These are phyloP conservation scores for Cynopterus sphinx DNA, from an alignment of 2,797 vertebrate genomes.

Conservation along the genomic window DNA sequence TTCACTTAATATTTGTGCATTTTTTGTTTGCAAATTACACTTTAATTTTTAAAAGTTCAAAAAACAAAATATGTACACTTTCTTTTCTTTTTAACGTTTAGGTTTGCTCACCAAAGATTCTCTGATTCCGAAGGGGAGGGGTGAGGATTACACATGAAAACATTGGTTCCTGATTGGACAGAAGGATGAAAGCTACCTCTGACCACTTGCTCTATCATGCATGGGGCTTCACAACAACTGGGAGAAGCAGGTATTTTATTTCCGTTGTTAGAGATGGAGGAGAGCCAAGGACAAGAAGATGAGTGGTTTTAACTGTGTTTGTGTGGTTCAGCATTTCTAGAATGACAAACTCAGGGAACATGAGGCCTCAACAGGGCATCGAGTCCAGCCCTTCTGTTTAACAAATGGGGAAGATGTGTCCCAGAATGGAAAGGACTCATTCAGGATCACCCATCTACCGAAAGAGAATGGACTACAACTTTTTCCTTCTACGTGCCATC, in stretches of 20 bases:
- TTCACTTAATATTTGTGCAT: not conserved
- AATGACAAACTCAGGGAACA: not conserved
- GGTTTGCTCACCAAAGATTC: not conserved
- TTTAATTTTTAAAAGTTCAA: not conserved
- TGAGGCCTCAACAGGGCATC: not conserved
- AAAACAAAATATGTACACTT: not conserved
- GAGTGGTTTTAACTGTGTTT: not conserved
- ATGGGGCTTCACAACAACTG: not conserved
- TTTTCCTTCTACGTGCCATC: not conserved
- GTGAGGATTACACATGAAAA: not conserved
- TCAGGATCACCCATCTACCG: not conserved
- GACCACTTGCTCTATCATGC: not conserved
- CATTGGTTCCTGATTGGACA: not conserved
- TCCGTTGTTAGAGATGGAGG: not conserved
- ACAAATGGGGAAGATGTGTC: not conserved
- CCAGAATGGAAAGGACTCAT: not conserved
- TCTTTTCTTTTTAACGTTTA: not conserved
- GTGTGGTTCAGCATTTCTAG: not conserved
- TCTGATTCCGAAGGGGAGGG: not conserved
- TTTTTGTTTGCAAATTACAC: not conserved
- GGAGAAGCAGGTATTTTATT: not conserved
- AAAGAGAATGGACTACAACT: constrained; percentile 9
- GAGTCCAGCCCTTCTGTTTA: not conserved
- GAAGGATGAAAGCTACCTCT: not conserved
- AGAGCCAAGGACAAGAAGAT: not conserved